Conservation (phyloP, 2,888 invertebrate species). For the Lepas anatifera region DNA sequence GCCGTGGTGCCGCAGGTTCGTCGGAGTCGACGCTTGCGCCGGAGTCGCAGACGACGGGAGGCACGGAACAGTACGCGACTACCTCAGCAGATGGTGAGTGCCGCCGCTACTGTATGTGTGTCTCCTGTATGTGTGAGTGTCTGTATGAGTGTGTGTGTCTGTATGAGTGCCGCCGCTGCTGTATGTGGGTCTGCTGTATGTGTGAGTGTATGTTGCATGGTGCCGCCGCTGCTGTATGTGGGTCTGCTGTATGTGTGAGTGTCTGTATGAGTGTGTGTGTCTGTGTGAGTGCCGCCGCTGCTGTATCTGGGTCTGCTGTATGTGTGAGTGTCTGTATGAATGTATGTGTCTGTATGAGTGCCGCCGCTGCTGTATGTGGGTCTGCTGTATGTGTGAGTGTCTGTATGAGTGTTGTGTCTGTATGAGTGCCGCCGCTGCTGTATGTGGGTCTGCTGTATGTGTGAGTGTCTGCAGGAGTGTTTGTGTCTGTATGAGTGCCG, state of each 20-base stretch:
- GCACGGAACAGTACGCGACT: not conserved
- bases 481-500: too few relatives aligned
- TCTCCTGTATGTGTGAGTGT: not conserved
- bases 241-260: not conserved
- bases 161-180: not conserved
- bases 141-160: not conserved
- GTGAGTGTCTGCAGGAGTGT: too few relatives aligned
- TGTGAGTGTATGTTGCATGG: not conserved
- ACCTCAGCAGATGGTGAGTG: not conserved
- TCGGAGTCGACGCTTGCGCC: not conserved
- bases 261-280: too few relatives aligned
- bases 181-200: not conserved
- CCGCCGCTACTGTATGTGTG: too few relatives aligned
- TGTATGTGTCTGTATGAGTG: not conserved
- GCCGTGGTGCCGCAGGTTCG: not conserved
- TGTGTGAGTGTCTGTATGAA: not conserved
- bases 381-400: not conserved
- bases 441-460: too few relatives aligned
- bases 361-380: not conserved
- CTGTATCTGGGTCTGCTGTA: not conserved
- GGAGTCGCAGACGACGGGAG: not conserved
- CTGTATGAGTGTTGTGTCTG: too few relatives aligned
- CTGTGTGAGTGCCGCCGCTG: not conserved
- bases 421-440: too few relatives aligned
- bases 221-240: not conserved